Conservation (phyloP, 2,113 vertebrate genomes). For the Mormyrus iriodes region DNA sequence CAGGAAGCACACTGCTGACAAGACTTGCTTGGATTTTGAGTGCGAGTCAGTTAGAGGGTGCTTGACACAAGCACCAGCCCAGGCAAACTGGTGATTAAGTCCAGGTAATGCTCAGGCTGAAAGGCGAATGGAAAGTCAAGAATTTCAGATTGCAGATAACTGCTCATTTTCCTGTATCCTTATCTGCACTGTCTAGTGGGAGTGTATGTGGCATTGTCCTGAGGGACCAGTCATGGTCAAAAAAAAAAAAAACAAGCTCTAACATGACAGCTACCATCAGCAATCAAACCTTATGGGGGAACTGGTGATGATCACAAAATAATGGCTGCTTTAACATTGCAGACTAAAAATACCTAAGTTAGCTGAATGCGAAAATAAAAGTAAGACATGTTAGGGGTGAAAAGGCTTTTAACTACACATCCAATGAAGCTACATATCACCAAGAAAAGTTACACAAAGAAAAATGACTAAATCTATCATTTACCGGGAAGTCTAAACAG, state of each 20-base stretch:
- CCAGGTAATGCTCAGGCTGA: not conserved
- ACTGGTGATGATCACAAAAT: not conserved
- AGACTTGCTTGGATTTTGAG: not conserved
- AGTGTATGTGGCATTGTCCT: not conserved
- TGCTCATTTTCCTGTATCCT: not conserved
- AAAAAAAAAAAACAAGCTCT: not conserved
- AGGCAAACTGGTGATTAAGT: not conserved
- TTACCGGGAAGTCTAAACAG: not conserved
- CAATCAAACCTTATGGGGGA: not conserved
- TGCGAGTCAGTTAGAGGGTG: not conserved
- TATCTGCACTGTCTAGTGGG: not conserved
- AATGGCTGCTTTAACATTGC: not conserved
- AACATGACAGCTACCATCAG: not conserved
- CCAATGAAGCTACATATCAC: not conserved
- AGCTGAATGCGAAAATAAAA: not conserved
- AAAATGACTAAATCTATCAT: not conserved
- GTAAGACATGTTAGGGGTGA: not conserved
- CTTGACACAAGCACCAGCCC: not conserved
- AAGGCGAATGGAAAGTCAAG: not conserved
- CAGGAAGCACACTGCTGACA: constrained; percentile 7
- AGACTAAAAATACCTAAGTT: not conserved
- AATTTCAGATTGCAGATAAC: not conserved
- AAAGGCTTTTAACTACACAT: not conserved
- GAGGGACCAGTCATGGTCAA: not conserved
- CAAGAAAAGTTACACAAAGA: not conserved